Percentiles rank a stretch among this genome's conserved stretches.
phyloP scores from a whole-genome alignment of 2,797 vertebrate species.

The Poliocrania exsul region DNA sequence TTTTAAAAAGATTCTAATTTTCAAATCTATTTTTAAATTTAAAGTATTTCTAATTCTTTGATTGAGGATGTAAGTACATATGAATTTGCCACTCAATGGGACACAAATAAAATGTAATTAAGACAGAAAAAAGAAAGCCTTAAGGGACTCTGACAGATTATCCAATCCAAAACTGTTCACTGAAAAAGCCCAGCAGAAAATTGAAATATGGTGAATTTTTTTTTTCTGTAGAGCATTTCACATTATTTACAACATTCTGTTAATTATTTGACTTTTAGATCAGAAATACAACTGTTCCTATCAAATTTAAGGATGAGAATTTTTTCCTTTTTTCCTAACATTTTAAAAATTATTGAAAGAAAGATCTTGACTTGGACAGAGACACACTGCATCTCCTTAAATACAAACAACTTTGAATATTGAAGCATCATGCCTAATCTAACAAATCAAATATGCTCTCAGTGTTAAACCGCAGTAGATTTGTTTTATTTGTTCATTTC shows the following conservation, averaged over 20 bases:
- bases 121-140: not conserved
- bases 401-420: not conserved
- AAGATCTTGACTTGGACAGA: not conserved
- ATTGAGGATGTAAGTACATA: not conserved
- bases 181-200: not conserved
- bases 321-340: not conserved
- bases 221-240: not conserved
- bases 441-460: not conserved
- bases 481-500: slow-evolving; percentile 9
- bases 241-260: not conserved
- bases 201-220: not conserved
- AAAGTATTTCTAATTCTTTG: not conserved
- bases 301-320: not conserved
- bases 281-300: not conserved
- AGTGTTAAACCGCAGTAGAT: not conserved
- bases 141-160: not conserved
- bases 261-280: not conserved
- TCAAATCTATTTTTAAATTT: not conserved
- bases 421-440: not conserved
- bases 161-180: not conserved
- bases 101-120: not conserved
- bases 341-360: not conserved
- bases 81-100: not conserved
- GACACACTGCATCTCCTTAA: not conserved
- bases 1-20: not conserved